These are phyloP conservation scores for Hafferia zeledoni DNA, from an alignment of 2,797 vertebrate genomes.

Conservation along the genomic window DNA sequence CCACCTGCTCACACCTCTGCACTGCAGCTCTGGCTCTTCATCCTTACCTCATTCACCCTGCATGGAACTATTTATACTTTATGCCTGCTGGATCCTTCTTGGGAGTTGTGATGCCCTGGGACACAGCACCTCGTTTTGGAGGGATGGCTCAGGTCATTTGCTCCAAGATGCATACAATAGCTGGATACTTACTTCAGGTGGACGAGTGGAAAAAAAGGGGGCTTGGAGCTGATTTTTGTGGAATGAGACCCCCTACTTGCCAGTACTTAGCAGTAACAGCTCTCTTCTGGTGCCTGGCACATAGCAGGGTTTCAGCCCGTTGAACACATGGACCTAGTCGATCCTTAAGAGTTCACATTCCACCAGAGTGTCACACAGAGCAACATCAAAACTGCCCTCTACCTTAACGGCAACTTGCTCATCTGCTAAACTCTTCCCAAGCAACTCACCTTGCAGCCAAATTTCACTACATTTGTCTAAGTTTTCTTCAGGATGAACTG, in stretches of 20 bases:
- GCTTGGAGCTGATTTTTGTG: neutral
- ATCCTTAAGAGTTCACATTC: neutral
- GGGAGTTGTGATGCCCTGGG: neutral
- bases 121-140: neutral
- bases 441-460: neutral
- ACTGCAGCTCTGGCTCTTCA: neutral
- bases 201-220: neutral
- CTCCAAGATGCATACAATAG: accelerated
- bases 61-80: accelerated
- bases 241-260: neutral
- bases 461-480: neutral
- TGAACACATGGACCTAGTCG: accelerated
- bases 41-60: neutral
- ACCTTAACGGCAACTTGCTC: accelerated
- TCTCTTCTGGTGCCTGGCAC: neutral
- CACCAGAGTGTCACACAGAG: neutral
- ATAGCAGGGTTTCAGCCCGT: neutral
- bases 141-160: neutral
- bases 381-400: neutral
- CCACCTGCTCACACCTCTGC: neutral
- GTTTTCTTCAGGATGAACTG: neutral
- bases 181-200: neutral
- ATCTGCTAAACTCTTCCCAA: neutral
- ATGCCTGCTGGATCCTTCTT: neutral
- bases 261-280: neutral